These are phyloP conservation scores for Platalea minor DNA, from an alignment of 2,797 vertebrate species.

Conservation along the genomic window DNA sequence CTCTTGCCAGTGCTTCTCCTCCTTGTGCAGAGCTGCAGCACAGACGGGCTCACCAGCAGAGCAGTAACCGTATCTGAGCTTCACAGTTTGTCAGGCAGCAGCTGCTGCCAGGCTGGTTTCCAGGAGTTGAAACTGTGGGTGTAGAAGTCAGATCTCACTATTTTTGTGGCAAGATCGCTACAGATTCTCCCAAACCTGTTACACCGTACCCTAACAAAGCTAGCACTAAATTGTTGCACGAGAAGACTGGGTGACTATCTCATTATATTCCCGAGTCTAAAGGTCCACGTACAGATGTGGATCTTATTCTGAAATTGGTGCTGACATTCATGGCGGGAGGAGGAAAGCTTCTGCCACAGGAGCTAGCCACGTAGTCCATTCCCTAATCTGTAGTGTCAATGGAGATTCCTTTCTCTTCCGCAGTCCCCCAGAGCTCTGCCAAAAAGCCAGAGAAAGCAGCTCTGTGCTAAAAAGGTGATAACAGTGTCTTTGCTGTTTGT, in stretches of 20 bases:
- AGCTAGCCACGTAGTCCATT: neutral
- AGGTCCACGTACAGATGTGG: neutral
- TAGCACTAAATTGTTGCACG: neutral
- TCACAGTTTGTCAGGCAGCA: neutral
- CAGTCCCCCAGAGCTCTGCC: neutral
- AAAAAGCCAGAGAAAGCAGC: neutral
- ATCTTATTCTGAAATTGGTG: neutral
- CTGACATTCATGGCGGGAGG: neutral
- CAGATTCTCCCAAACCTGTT: neutral
- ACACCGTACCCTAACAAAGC: neutral
- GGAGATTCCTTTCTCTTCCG: neutral
- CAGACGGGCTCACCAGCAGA: neutral
- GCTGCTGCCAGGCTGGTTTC: constrained; percentile 10
- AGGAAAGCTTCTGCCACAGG: neutral
- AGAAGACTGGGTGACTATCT: neutral
- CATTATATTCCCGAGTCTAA: neutral
- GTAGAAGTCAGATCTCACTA: neutral
- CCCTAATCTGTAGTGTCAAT: neutral
- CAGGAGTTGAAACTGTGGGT: neutral
- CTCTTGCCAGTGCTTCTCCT: neutral
- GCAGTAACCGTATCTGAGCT: neutral
- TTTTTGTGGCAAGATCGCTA: neutral
- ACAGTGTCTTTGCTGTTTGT: neutral
- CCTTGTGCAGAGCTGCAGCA: neutral
- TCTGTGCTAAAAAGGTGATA: neutral